phyloP scores from a whole-genome alignment of 2,113 vertebrate genomes.

The Empidonax alnorum region DNA sequence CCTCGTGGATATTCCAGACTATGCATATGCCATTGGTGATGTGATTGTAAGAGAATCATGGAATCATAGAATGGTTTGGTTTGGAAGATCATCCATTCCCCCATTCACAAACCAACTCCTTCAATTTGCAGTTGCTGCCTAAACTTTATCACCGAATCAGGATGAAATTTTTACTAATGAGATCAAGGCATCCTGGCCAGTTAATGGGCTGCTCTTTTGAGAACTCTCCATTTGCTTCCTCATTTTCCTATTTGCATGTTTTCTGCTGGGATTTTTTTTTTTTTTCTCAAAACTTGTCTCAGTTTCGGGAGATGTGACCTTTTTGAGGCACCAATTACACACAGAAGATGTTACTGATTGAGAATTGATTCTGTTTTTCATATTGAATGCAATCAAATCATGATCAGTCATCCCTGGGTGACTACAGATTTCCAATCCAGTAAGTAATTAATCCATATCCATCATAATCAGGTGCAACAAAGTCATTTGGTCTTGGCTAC shows the following conservation, averaged over 20 bases:
- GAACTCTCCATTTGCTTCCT: neutral
- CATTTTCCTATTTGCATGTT: neutral
- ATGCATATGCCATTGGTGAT: neutral
- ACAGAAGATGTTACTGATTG: neutral
- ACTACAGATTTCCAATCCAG: neutral
- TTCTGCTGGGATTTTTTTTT: neutral
- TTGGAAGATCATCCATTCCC: neutral
- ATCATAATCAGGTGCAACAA: conserved; percentile 10
- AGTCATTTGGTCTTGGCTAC: neutral
- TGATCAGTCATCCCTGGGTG: neutral
- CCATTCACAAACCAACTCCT: neutral
- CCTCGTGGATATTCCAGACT: neutral
- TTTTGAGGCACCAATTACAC: neutral
- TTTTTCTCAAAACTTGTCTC: neutral
- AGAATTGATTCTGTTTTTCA: conserved; percentile 19
- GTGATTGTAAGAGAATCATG: neutral
- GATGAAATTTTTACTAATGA: neutral
- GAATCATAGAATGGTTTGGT: neutral
- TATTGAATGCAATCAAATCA: conserved; percentile 18
- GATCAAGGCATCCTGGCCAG: neutral
- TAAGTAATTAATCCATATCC: neutral
- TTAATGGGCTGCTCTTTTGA: neutral
- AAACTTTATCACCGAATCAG: neutral
- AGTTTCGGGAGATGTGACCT: neutral
- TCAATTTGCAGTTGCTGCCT: neutral